Evolutionary conservation across 2,113 vertebrate genomes (phyloP), one percentile per base, ranked within the genome.

Genomic region (Aspidoscelis tigris): DNA sequence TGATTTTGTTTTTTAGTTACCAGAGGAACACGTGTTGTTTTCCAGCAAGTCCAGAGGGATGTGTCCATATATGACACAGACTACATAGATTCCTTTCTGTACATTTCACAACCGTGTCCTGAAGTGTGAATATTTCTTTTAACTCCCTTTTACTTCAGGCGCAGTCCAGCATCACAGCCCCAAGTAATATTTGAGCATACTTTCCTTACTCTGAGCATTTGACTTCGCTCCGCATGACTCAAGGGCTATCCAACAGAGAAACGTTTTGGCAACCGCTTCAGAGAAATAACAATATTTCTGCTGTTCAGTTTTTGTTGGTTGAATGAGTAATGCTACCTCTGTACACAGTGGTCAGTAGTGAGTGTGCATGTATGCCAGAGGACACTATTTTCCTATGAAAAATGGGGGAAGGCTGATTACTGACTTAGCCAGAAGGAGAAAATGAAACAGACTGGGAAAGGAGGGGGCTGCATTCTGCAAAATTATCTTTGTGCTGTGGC

Each of bases 1-100:
- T 91, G 94, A 92, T 95, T 95, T 96, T 95, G 92, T 96, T 95
- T 90, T 58, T 72, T 86, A 65, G 93, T 96, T 91, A 79, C 96
- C 93, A 88, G 88, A 93, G 96, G 93, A 95, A 96, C 95, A 88
- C 89, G 92, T 26, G 33, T 69, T 87, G 80, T 90, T 95, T 94
- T 95, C 93, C 93, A 90, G 90, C 90, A 92, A 93, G 88, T 88
- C 80, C 81, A 89, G 79, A 80, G 83, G 43, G 81, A 70, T 84
- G 90, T 89, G 89, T 81, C 82, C 82, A 80, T 86, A 26, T 0
- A 72, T 92, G 83, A 76, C 58, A 87, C 58, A 92, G 89, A 69
- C 90, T 90, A 64, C 86, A 73, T 84, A 50, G 77, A 78, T 86
- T 79, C 21, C 5, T 61, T 86, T 74, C 79, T 53, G 80, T 72